Evolutionary conservation across 1,140 invertebrate genomes (phyloP).

Genomic region (Heliconius himera): DNA sequence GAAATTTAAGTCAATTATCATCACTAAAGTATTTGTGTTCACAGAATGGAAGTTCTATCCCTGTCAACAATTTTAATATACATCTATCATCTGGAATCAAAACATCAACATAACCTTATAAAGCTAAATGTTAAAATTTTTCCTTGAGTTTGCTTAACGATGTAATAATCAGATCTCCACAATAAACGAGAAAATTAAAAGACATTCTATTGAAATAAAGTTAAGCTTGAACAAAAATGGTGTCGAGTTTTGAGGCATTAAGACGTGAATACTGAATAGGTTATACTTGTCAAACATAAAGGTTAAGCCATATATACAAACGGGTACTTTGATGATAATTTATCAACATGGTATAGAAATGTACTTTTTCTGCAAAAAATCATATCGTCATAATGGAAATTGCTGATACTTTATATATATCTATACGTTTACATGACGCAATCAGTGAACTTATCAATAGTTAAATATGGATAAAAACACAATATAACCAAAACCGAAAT

Average conservation of each 20-base stretch:
- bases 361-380: conserved; percentile 26
- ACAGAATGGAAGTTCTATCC: conserved; percentile 11
- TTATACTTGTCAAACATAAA: conserved; percentile 75
- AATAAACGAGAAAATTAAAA: not conserved
- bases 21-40: not conserved
- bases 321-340: conserved; percentile 6
- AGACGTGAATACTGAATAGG: conserved; percentile 50
- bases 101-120: conserved; percentile 81
- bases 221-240: conserved; percentile 74
- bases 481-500: conserved; percentile 60
- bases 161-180: not conserved
- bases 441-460: conserved; percentile 75
- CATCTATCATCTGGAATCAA: conserved; percentile 62
- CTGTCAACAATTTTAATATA: conserved; percentile 52
- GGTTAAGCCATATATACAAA: conserved; percentile 55
- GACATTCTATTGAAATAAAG: conserved; percentile 20
- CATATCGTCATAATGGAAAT: conserved; percentile 31
- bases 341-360: conserved; percentile 3
- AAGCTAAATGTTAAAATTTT: conserved; percentile 13
- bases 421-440: conserved; percentile 78
- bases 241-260: conserved; percentile 57
- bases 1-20: not conserved
- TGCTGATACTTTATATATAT: conserved; percentile 45
- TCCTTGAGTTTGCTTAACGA: not conserved
- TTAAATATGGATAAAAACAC: conserved; percentile 68